phyloP scores from a whole-genome alignment of 2,797 vertebrate genomes.

The Tragopan temminckii region DNA sequence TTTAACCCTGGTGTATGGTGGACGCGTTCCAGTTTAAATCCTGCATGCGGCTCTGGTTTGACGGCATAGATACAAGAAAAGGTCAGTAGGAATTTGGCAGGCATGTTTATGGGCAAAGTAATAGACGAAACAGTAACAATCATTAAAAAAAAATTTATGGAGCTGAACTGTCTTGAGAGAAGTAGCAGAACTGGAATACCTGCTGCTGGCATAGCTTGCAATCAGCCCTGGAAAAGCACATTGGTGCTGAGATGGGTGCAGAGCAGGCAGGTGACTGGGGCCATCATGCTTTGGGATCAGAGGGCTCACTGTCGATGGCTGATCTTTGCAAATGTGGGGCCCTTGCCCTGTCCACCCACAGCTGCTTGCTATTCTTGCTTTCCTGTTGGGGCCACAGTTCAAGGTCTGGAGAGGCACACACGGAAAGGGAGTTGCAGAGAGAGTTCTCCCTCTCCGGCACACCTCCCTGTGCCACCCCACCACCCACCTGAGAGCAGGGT shows the following conservation, averaged over 20 bases:
- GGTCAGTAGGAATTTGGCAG: neutral
- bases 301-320: neutral
- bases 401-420: constrained; percentile 23
- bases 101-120: neutral
- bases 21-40: neutral
- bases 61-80: neutral
- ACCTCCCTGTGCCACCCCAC: constrained; percentile 23
- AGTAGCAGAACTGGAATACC: neutral
- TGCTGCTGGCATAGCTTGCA: neutral
- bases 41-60: rapidly evolving
- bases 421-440: constrained; percentile 25
- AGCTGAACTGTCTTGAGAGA: neutral
- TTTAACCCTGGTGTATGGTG: rapidly evolving
- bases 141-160: neutral
- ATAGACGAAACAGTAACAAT: neutral
- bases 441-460: neutral
- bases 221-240: neutral
- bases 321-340: neutral
- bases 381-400: neutral
- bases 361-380: neutral
- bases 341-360: neutral
- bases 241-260: neutral
- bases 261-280: neutral
- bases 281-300: rapidly evolving
- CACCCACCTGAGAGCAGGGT: neutral